phyloP scores from a whole-genome alignment of 2,113 vertebrate species.

The Anser brachyrhynchus region DNA sequence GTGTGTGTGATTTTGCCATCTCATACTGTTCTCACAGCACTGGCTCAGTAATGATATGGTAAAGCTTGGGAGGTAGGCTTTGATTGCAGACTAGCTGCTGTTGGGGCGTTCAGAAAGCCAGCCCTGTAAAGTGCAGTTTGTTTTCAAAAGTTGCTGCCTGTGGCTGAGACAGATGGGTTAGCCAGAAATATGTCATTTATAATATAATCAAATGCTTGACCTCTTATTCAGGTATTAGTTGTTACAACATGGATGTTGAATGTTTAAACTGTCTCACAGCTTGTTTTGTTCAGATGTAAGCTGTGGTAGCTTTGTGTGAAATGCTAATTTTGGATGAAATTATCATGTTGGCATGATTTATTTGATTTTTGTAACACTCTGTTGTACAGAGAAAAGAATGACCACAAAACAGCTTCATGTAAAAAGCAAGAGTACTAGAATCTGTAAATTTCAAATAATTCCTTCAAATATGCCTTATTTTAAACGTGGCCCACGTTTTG shows the following conservation, averaged over 20 bases:
- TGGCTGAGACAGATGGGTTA: background rate
- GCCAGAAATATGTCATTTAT: background rate
- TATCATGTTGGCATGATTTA: background rate
- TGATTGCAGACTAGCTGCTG: conserved; percentile 22
- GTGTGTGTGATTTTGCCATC: conserved; percentile 23
- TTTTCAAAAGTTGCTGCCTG: conserved; percentile 5
- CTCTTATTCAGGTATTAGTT: background rate
- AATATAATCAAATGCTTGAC: background rate
- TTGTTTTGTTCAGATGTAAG: background rate
- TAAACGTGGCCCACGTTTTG: background rate
- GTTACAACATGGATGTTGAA: background rate
- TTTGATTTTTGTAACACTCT: background rate
- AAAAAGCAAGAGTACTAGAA: background rate
- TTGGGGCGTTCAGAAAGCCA: background rate
- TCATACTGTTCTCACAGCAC: conserved; percentile 55
- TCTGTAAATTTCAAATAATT: background rate
- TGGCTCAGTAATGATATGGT: conserved; percentile 3
- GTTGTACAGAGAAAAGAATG: background rate
- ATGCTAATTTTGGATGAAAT: background rate
- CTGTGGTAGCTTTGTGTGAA: background rate
- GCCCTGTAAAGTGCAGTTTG: background rate
- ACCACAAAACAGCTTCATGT: background rate
- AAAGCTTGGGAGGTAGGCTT: conserved; percentile 39
- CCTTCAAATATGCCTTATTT: background rate
- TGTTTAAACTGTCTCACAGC: background rate